Conservation (phyloP, 2,797 vertebrate genomes). For the Dendrocincla tyrannina region DNA sequence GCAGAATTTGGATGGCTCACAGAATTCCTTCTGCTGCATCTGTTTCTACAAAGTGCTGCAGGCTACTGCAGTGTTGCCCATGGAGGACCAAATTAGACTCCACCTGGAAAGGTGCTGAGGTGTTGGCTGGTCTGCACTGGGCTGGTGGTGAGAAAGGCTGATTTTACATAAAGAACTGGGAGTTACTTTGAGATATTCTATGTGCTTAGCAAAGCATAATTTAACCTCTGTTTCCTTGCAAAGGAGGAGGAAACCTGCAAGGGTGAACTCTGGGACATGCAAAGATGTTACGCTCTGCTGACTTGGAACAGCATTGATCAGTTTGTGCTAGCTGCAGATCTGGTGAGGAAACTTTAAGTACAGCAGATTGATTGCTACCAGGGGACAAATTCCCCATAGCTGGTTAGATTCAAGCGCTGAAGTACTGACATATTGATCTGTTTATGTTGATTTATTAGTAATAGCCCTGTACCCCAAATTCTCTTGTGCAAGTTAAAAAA, state of each 20-base stretch:
- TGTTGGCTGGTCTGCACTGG: not conserved
- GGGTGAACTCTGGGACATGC: not conserved
- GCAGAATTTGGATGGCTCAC: not conserved
- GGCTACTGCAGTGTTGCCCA: not conserved
- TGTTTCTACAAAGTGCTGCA: not conserved
- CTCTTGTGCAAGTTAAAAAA: not conserved
- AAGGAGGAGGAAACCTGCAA: not conserved
- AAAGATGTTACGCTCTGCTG: not conserved
- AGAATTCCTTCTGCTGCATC: not conserved
- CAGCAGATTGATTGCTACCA: conserved; percentile 50
- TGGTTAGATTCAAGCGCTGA: conserved; percentile 9
- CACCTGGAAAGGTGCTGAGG: not conserved
- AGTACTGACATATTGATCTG: conserved; percentile 45
- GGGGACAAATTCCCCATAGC: conserved; percentile 44
- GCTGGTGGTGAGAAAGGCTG: not conserved
- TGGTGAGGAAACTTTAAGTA: conserved; percentile 51
- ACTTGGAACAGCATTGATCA: conserved; percentile 56
- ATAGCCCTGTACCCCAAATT: conserved; percentile 18
- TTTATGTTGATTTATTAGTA: conserved; percentile 40
- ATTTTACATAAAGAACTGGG: not conserved
- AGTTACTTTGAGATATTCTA: not conserved
- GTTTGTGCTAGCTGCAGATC: conserved; percentile 33
- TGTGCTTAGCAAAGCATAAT: not conserved
- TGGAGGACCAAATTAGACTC: not conserved
- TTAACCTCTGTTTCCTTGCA: not conserved